Evolutionary conservation across 2,888 invertebrate genomes (phyloP).

Genomic region (Sinodicranocentrus sp.): DNA sequence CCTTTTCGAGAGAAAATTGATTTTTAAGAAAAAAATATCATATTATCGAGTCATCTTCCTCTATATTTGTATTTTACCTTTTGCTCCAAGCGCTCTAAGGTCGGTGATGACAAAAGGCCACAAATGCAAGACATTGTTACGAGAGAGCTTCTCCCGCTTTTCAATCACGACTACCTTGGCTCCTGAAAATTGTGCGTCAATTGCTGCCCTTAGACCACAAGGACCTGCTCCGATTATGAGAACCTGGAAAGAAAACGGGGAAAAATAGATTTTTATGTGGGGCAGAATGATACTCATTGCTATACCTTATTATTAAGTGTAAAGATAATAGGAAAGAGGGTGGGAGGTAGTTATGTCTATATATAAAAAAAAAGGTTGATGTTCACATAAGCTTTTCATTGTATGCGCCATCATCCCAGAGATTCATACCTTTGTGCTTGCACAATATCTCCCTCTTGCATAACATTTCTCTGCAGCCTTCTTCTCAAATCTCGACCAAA

Average conservation of each 20-base stretch:
- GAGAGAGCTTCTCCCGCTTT: constrained; percentile 80
- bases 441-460: constrained; percentile 72
- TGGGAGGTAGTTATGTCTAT: too few species aligned
- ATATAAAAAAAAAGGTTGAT: too few species aligned
- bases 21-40: background rate
- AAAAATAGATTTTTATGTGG: too few species aligned
- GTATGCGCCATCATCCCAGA: constrained; percentile 5
- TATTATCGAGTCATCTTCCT: background rate
- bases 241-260: constrained; percentile 78
- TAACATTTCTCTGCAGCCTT: constrained; percentile 71
- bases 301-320: too few species aligned
- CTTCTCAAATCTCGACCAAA: constrained; percentile 73
- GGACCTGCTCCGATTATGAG: constrained; percentile 82
- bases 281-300: too few species aligned
- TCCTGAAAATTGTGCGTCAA: constrained; percentile 81
- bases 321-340: too few species aligned
- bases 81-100: constrained; percentile 81
- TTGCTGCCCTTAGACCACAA: constrained; percentile 81
- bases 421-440: constrained; percentile 67
- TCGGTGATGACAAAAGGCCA: constrained; percentile 83
- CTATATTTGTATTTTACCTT: constrained; percentile 38
- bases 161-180: constrained; percentile 81
- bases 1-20: constrained; percentile 28
- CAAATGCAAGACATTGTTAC: constrained; percentile 82
- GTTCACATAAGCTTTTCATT: too few species aligned